Evolutionary conservation across 1,140 invertebrate species (phyloP), one percentile per base, ranked within the genome.

Genomic region (Spodoptera frugiperda): DNA sequence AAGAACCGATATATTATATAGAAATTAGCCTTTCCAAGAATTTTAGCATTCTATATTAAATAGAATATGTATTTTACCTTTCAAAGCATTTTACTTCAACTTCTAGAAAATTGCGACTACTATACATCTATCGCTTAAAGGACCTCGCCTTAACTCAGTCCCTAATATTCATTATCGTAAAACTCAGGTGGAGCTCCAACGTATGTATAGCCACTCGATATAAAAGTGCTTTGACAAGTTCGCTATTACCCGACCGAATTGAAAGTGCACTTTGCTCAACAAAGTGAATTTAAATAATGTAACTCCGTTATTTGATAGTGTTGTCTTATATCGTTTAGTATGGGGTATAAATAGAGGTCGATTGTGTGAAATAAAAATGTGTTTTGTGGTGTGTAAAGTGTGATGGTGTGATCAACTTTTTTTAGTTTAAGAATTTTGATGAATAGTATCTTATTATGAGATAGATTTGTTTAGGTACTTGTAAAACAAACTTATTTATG

Each of bases 91-190:
- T 39, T 39, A 0, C 0, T 9, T 39, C 6, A 8, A 0, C 33
- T 39, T 39, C 6, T 6, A 39, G 2, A 39, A 8, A 39, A 39
- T 39, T 39, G 33, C 8, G 33, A 39, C 33, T 39, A 39, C 6
- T 9, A 3, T 3, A 5, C 2, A 3, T 3, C 25, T 5, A 10
- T 39, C 33, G 33, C 33, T 39, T 39, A 39, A 39, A 39, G 6
- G 33, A 48, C 63, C 44, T 48, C 44, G 19, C 44, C 63, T 21
- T 46, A 39, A 48, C 44, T 15, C 44, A 33, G 30, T 61, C 30
- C 59, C 68, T 70, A 75, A 78, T 75, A 78, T 70, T 78, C 77
- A 78, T 78, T 75, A 78, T 78, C 77, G 77, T 78, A 78, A 78
- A 78, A 78, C 71, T 75, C 77, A 78, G 77, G 77, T 78, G 71